Base-by-base conservation (phyloP, 2,888 invertebrate genomes). In the Adelognathus sp. region DNA sequence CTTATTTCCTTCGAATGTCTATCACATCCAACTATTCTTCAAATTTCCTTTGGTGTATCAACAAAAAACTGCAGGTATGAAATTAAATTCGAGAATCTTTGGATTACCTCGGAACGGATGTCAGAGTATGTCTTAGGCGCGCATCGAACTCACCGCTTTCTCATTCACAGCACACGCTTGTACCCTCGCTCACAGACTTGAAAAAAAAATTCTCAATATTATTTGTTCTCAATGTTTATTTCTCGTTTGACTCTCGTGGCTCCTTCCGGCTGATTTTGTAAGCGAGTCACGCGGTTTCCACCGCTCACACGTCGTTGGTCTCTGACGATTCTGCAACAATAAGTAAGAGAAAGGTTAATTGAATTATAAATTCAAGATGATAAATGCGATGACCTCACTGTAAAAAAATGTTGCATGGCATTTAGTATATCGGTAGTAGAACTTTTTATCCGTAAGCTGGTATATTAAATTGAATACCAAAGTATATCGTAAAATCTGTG, bases 111-210 rank as follows among this genome's bases (percentile, higher is more conserved):
- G 50, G 24, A 66, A 66, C 24, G 14, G 24, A 36, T 36, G 63
- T 63, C 77, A 66, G 36, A 39, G 44, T 33, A 66, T 63, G 74
- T 71, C 79, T 74, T 75, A 66, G 76, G 66, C 84, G 67, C 69
- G 85, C 84, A 69, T 84, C 81, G 83, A 86, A 79, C 72, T 84
- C 81, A 81, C 84, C 82, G 70, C 64, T 70, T 69, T 69, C 31
- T 70, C 50, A 33, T 27, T 44, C 7, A 36, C 50, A 46, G 46
- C 44, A 66, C 31, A 29, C 64, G 36, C 33, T 16, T 1, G 41
- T 39, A 7, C 16, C 36, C 36, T 14, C 46, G 21, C 63, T 46
- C 24, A 36, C 11, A 24, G 29, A 16, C n/a, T 44, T 24, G n/a
- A 24, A 44, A 56, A 58, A 9, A 24, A 44, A 56, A 58, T n/a